Conservation (phyloP, 35 echinoderm and acorn worm genomes). For the Stichopus chloronotus region DNA sequence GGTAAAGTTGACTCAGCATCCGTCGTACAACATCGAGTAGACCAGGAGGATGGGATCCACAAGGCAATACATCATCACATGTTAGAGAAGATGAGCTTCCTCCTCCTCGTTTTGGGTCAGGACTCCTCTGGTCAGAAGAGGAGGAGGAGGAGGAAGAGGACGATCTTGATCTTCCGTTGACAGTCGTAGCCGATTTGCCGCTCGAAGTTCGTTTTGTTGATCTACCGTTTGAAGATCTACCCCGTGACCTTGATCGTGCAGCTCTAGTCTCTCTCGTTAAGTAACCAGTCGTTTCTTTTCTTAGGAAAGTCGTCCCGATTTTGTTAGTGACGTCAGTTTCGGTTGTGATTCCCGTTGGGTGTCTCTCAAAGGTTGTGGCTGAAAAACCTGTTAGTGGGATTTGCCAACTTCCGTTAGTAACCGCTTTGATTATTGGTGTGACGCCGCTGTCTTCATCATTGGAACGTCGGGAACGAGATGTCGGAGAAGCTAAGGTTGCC, state of each 20-base stretch:
- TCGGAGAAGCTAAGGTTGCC: conserved; percentile 29
- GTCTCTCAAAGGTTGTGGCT: not conserved
- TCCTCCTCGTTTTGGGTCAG: not conserved
- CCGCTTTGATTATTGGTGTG: not conserved
- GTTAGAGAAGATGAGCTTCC: not conserved
- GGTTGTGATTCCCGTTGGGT: not conserved
- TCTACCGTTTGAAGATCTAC: conserved; percentile 6
- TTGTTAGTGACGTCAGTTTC: conserved; percentile 1
- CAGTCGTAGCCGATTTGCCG: not conserved
- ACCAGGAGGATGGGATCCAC: conserved; percentile 5
- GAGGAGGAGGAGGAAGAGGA: too few species aligned
- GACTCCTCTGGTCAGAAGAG: not conserved
- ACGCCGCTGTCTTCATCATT: not conserved
- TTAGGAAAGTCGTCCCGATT: not conserved
- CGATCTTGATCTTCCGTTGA: not conserved
- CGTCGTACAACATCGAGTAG: not conserved
- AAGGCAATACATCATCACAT: conserved; percentile 7
- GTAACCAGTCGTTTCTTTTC: conserved; percentile 13
- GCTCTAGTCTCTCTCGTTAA: conserved; percentile 4
- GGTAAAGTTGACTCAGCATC: not conserved
- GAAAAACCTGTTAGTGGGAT: not conserved
- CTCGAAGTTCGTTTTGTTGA: conserved; percentile 25
- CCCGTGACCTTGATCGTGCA: conserved; percentile 28
- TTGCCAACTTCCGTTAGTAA: not conserved
- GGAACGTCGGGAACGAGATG: not conserved